phyloP scores from a whole-genome alignment of 2,113 vertebrate genomes.

The Podocnemis expansa region DNA sequence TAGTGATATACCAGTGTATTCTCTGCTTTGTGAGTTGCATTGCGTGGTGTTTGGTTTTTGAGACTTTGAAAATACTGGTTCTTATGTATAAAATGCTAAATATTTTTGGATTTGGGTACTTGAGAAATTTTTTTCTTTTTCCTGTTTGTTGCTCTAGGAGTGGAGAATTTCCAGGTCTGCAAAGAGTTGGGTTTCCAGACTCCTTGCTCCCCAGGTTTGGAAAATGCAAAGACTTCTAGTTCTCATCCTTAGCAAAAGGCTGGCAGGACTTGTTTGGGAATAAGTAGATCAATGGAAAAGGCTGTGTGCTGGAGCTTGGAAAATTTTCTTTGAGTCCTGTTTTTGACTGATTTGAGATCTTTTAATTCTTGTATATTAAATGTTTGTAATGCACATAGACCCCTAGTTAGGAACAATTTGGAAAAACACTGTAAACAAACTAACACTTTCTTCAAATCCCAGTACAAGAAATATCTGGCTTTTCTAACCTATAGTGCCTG shows the following conservation, averaged over 20 bases:
- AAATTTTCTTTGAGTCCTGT: background rate
- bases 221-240: background rate
- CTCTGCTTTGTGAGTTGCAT: rapidly evolving
- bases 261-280: background rate
- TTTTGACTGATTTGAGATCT: background rate
- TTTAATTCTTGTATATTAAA: background rate
- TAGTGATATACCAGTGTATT: background rate
- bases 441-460: background rate
- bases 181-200: background rate
- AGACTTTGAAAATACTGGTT: background rate
- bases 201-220: background rate
- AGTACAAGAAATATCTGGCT: background rate
- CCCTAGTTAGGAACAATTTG: background rate
- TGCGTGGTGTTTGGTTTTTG: background rate
- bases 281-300: background rate
- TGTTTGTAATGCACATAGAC: background rate
- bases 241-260: background rate
- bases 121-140: conserved; percentile 14
- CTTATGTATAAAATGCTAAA: rapidly evolving
- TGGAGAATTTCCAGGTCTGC: background rate
- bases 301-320: background rate
- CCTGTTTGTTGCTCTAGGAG: too few species aligned
- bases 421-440: background rate
- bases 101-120: conserved; percentile 34
- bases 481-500: background rate